Base-by-base conservation (phyloP, 2,888 invertebrate species). In the Clistopyga incitator region DNA sequence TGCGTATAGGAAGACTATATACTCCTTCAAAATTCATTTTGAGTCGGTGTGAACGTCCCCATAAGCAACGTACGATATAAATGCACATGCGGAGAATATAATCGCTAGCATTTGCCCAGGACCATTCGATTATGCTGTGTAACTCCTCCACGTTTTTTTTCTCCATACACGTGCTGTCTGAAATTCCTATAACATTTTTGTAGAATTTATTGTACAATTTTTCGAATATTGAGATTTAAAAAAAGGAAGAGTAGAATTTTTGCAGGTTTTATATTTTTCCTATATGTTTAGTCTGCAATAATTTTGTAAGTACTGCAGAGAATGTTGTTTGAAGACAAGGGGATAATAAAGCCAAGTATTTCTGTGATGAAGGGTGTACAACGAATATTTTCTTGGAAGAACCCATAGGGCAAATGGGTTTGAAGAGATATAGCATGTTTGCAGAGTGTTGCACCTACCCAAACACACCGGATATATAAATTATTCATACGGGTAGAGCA, bases 391-490 rank as follows among this genome's bases (percentile, higher is more conserved):
- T 50, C 47, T 13, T 59, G 47, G 61, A 61, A 25, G 29, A 50
- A 61, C 3, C 42, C 38, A 10, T 38, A 20, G 15, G 61, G 13
- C 10, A 10, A 23, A n/a, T n/a, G 45, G 29, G 20, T 64, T 38
- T 38, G 20, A 20, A 61, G 61, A 61, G 34, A 18, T n/a, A 64
- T 13, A 67, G 71, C 54, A 71, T 38, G 68, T 25, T 56, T 56
- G 64, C 10, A 18, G 45, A 59, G 42, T 42, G 23, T 54, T 54
- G 68, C 74, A 74, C 74, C 82, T 70, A 82, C 70, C 70, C 82
- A 78, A 82, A 78, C 78, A 78, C 61, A 78, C 68, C 82, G 78
- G 82, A 79, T 75, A 76, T 75, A 82, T 78, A 70, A 75, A 82
- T 82, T 75, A 79, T 82, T 82, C 79, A 82, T 82, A 38, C 15